Evolutionary conservation across 2,888 invertebrate genomes (phyloP).

Genomic region (Eupeodes latifasciatus): DNA sequence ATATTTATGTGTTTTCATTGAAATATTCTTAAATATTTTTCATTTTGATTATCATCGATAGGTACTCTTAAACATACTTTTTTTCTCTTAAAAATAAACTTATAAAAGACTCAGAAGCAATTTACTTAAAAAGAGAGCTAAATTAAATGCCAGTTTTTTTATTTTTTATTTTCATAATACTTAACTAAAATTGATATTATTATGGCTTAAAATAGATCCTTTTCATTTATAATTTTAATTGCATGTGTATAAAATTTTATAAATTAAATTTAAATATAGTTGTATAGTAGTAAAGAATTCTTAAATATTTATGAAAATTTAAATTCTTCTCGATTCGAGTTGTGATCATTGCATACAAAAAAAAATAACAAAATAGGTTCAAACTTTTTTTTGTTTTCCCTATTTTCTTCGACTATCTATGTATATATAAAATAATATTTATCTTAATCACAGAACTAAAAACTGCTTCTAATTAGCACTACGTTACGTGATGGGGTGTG

Average conservation of each 20-base stretch:
- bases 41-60: conserved; percentile 18
- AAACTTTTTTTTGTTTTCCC: neutral
- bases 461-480: conserved; percentile 59
- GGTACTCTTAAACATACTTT: conserved; percentile 25
- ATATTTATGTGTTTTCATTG: neutral
- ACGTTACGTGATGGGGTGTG: conserved; percentile 33
- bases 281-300: conserved; percentile 25
- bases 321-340: conserved; percentile 80
- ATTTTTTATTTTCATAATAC: conserved; percentile 22
- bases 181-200: conserved; percentile 1
- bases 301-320: conserved; percentile 35
- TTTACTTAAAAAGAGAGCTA: conserved; percentile 62
- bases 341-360: conserved; percentile 83
- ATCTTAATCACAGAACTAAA: conserved; percentile 82
- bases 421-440: conserved; percentile 42
- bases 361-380: conserved; percentile 18
- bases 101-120: conserved; percentile 75
- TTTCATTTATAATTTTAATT: neutral
- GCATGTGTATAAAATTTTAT: conserved; percentile 13
- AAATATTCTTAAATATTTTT: neutral
- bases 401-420: conserved; percentile 33
- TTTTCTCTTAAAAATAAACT: conserved; percentile 40
- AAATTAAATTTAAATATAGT: conserved; percentile 41
- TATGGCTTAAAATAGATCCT: conserved; percentile 6
- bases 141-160: conserved; percentile 61